phyloP scores from a whole-genome alignment of 2,888 invertebrate species.

The Pammene aurita region DNA sequence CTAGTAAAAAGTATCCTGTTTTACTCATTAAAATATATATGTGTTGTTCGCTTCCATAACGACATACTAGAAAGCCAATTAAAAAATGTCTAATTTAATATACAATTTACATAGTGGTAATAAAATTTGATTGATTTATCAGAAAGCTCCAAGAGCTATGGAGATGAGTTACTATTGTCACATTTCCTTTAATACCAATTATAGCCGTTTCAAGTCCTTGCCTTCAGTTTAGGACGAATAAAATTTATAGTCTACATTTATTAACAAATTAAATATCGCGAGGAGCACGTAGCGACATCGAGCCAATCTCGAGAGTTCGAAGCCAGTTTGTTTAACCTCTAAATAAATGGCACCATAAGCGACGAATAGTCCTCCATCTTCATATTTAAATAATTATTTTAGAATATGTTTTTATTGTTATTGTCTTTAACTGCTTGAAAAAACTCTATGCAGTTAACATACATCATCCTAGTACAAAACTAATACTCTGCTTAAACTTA shows the following conservation, averaged over 20 bases:
- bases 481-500: too few relatives aligned
- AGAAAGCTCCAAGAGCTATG: constrained; percentile 8
- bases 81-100: constrained; percentile 28
- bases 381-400: constrained; percentile 33
- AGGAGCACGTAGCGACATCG: constrained; percentile 57
- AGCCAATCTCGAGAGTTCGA: constrained; percentile 62
- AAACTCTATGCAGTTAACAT: too few relatives aligned
- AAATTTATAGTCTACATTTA: constrained; percentile 36
- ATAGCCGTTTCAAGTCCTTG: constrained; percentile 29
- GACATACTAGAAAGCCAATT: constrained; percentile 21
- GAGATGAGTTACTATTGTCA: constrained; percentile 33
- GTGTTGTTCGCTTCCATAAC: constrained; percentile 9
- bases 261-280: constrained; percentile 49
- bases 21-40: constrained; percentile 14
- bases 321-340: constrained; percentile 74
- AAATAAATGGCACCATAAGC: constrained; percentile 68
- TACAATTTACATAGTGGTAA: constrained; percentile 32
- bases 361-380: constrained; percentile 52
- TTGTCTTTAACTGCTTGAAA: too few relatives aligned
- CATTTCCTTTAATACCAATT: constrained; percentile 30
- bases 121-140: neutral
- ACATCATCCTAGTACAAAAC: too few relatives aligned
- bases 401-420: neutral
- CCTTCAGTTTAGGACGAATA: constrained; percentile 27
- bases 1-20: constrained; percentile 7